Evolutionary conservation across 2,113 vertebrate genomes (phyloP), one percentile per base, ranked within the genome.

Genomic region (Stegastes partitus): DNA sequence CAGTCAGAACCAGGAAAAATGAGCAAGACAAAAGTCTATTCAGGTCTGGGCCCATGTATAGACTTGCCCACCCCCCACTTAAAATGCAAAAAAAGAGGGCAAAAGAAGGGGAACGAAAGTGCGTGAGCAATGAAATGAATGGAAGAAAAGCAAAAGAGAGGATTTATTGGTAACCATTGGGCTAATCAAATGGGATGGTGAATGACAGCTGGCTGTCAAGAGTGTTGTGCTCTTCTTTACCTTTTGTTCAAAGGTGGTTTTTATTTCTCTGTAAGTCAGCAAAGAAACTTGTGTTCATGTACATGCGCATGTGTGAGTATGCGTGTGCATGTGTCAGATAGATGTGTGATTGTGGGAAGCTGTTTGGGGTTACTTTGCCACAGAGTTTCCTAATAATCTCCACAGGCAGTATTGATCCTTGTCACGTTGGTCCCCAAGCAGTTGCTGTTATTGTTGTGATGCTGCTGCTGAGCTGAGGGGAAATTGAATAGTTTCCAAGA

Each of bases 11-110:
- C 94, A 91, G 95, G 94, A 96, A 96, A 95, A 98, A 97, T 96
- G 94, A 94, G 94, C 89, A 95, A 96, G 95, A 97, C 96, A 97
- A 97, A 99, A 95, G 97, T 97, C 96, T 96, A 96, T 98, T 98
- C 96, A 97, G 85, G 87, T 87, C 91, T 80, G 90, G 94, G 93
- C 93, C 92, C 93, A 95, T 95, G 95, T 93, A 96, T 95, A 95
- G 91, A 94, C 86, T 89, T 82, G 55, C 93, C 95, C 95, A 93
- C 88, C 96, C 95, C 95, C 95, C 58, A 70, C 50, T 73, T 84
- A 86, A 90, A 86, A 91, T 78, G 63, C 55, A 81, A 84, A 81
- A 91, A 73, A 62, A 67, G 86, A 84, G 78, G 92, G 37, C 92
- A 93, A 88, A 85, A 84, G 64, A 82, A 87, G 91, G 90, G 87